Evolutionary conservation across 2,888 invertebrate genomes (phyloP).

Genomic region (Lottia scabra): DNA sequence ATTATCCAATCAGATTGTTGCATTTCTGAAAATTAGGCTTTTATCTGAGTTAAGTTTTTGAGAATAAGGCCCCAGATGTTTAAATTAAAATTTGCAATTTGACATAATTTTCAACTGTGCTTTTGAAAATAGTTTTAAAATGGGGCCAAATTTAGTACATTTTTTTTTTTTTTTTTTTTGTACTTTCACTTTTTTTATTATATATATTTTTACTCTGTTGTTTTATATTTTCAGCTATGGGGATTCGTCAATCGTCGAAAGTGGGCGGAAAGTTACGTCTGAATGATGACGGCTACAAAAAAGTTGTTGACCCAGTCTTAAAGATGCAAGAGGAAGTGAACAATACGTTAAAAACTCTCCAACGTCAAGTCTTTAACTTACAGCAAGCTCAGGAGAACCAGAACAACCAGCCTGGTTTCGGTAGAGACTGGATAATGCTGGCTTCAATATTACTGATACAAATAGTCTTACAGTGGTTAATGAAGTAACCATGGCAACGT

Average conservation of each 20-base stretch:
- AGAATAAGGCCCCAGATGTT: too few relatives aligned
- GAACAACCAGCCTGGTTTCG: neutral
- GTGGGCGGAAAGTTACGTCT: slow-evolving; percentile 10
- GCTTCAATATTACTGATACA: slow-evolving; percentile 47
- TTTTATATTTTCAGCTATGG: neutral
- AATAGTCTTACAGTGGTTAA: slow-evolving; percentile 51
- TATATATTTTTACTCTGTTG: too few relatives aligned
- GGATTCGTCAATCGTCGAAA: neutral
- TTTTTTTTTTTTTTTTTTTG: too few relatives aligned
- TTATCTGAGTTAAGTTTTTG: too few relatives aligned
- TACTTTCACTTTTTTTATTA: too few relatives aligned
- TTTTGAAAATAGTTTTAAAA: too few relatives aligned
- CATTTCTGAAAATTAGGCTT: too few relatives aligned
- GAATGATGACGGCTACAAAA: slow-evolving; percentile 7
- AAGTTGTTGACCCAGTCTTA: slow-evolving; percentile 25
- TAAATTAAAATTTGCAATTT: too few relatives aligned
- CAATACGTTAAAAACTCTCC: slow-evolving; percentile 37
- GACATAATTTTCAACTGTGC: too few relatives aligned
- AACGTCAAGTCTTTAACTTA: slow-evolving; percentile 38
- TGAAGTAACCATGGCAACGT: slow-evolving; percentile 27
- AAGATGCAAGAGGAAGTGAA: slow-evolving; percentile 50
- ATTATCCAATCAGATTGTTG: too few relatives aligned
- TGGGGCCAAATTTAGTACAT: too few relatives aligned
- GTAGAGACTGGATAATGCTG: slow-evolving; percentile 45
- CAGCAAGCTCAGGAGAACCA: slow-evolving; percentile 26